Evolutionary conservation across 2,797 vertebrate genomes (phyloP).

Genomic region (Nothura maculosa): DNA sequence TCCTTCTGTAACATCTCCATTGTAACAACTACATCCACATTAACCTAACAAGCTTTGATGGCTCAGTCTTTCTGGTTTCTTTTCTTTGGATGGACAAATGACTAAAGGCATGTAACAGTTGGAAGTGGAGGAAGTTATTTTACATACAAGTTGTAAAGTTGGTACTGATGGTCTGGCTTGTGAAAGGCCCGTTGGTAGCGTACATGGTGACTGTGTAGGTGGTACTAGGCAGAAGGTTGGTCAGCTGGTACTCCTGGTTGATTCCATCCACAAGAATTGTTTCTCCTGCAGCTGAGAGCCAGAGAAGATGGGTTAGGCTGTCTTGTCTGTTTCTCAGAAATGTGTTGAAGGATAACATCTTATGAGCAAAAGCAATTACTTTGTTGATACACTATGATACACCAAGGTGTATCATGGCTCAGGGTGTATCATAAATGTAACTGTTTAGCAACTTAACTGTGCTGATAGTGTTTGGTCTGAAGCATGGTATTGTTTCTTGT

Average conservation of each 20-base stretch:
- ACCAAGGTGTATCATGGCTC: background rate
- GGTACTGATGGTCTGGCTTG: conserved; percentile 90
- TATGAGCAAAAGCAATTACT: background rate
- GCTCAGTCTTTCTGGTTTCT: background rate
- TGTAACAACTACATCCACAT: rapidly evolving
- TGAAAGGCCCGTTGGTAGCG: conserved; percentile 91
- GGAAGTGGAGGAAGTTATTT: background rate
- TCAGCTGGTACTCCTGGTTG: conserved; percentile 91
- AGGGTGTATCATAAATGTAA: background rate
- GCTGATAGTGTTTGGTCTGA: background rate
- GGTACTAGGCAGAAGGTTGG: conserved; percentile 91
- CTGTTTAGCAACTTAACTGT: background rate
- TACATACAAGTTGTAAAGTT: conserved; percentile 95
- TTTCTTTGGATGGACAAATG: background rate
- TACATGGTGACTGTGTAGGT: conserved; percentile 91
- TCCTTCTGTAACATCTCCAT: background rate
- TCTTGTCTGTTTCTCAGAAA: background rate
- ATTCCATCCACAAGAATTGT: conserved; percentile 93
- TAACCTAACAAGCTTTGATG: background rate
- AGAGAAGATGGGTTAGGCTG: background rate
- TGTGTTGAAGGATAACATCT: background rate
- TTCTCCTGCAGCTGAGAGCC: conserved; percentile 88
- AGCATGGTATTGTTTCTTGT: background rate
- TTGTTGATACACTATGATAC: background rate
- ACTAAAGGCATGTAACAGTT: rapidly evolving